Evolutionary conservation across 2,113 vertebrate species (phyloP), one percentile per base, ranked within the genome.

Genomic region (Sigmodon hispidus): DNA sequence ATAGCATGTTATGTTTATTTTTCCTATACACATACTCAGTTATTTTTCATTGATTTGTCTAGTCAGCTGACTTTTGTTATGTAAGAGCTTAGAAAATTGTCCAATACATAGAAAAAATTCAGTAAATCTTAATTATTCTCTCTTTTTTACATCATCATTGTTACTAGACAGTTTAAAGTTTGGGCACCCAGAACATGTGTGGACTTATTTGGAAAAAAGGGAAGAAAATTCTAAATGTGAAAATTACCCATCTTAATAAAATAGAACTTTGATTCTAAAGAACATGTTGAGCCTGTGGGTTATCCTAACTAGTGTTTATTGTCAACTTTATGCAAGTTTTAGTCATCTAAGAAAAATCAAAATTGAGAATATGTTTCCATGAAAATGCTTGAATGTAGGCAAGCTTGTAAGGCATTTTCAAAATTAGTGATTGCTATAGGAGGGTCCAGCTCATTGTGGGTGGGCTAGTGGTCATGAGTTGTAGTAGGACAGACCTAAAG

Each of bases 41-140:
- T 50, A 80, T 15, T 96, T 90, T 91, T n/a, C 40, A 50, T 73
- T 8, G 1, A 67, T 21, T 76, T 61, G 50, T 87, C 26, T 50
- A 50, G 10, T 81, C 55, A 79, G 24, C 48, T 89, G 55, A 95
- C 2, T 84, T 80, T 67, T 13, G 69, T 57, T 55, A 76, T 26
- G 26, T 61, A 70, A 93, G 88, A 19, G 57, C 13, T 67, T 84
- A 67, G 87, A 40, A 79, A 91, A 13, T n/a, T 57, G 48, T 36
- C 48, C 86, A 59, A 43, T 55, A 72, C 19, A 24, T 81, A 84
- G 36, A 89, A 93, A 94, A 16, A 31, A 89, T 45, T n/a, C 12
- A 95, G 55, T 90, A 17, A 69, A 79, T 87, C 48, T 55, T 65
- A 92, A 93, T 24, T 88, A 34, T 86, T 81, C 65, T 94, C 93